phyloP scores from a whole-genome alignment of 2,113 vertebrate genomes.

The Planiliza haematocheilus region DNA sequence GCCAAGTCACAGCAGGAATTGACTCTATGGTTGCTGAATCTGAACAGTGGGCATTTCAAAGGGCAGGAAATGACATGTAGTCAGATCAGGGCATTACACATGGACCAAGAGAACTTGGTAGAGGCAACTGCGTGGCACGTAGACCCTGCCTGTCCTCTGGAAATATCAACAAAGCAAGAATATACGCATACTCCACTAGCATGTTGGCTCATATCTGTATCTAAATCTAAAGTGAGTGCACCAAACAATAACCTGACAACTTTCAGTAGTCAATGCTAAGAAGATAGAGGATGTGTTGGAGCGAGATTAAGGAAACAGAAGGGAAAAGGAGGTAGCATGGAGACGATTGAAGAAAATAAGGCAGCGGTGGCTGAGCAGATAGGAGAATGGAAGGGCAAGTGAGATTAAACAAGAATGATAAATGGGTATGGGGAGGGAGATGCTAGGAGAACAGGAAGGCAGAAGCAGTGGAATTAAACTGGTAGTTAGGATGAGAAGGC shows the following conservation, averaged over 20 bases:
- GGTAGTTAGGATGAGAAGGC: slow-evolving; percentile 14
- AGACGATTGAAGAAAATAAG: neutral
- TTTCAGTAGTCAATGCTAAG: slow-evolving; percentile 8
- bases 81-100: neutral
- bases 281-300: slow-evolving; percentile 20
- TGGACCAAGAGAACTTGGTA: neutral
- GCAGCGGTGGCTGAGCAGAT: neutral
- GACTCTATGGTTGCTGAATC: neutral
- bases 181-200: neutral
- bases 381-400: slow-evolving; percentile 9
- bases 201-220: neutral
- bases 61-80: neutral
- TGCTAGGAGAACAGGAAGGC: neutral
- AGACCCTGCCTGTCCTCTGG: neutral
- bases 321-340: neutral
- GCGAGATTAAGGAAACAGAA: slow-evolving; percentile 34
- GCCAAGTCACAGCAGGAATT: neutral
- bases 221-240: slow-evolving; percentile 6
- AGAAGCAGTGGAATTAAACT: slow-evolving; percentile 30
- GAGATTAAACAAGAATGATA: slow-evolving; percentile 32
- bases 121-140: neutral
- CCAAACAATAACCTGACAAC: slow-evolving; percentile 12
- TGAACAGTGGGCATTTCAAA: neutral
- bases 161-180: slow-evolving; percentile 4
- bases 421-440: slow-evolving; percentile 5